Evolutionary conservation across 2,888 invertebrate genomes (phyloP).

Genomic region (Dryadula phaetusa): DNA sequence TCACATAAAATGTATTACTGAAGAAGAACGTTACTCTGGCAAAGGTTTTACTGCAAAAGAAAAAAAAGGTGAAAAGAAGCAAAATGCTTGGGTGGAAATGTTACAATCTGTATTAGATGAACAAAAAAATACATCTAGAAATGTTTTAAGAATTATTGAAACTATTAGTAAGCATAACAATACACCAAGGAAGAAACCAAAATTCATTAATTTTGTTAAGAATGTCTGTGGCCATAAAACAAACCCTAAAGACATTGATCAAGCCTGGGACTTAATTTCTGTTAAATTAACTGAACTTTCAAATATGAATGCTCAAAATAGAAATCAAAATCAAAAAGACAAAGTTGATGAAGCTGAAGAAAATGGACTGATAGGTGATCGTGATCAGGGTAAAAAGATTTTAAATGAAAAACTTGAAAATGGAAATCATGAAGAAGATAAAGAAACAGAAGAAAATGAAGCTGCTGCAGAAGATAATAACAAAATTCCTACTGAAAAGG

Average conservation of each 20-base stretch:
- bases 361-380: slow-evolving; percentile 38
- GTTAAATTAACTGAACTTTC: slow-evolving; percentile 82
- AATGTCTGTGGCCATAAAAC: slow-evolving; percentile 85
- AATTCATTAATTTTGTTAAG: slow-evolving; percentile 91
- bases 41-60: slow-evolving; percentile 90
- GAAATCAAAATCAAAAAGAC: slow-evolving; percentile 59
- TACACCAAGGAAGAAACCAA: slow-evolving; percentile 93
- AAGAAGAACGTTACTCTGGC: slow-evolving; percentile 95
- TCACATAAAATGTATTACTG: slow-evolving; percentile 93
- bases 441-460: slow-evolving; percentile 48
- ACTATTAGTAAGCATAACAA: slow-evolving; percentile 89
- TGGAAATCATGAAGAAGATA: slow-evolving; percentile 20
- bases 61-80: slow-evolving; percentile 94
- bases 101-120: slow-evolving; percentile 87
- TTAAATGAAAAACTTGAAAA: slow-evolving; percentile 46
- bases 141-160: slow-evolving; percentile 86
- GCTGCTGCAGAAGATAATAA: slow-evolving; percentile 42
- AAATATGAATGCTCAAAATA: slow-evolving; percentile 55
- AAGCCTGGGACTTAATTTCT: slow-evolving; percentile 87
- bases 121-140: slow-evolving; percentile 80
- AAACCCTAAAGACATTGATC: slow-evolving; percentile 84
- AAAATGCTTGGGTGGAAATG: slow-evolving; percentile 92
- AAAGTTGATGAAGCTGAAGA: slow-evolving; percentile 48
- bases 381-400: slow-evolving; percentile 39
- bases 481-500: slow-evolving; percentile 44